Percentiles rank a stretch among this genome's conserved stretches.
Evolutionary conservation across 2,797 vertebrate genomes (phyloP).

Genomic region (Chaetophractus vellerosus): DNA sequence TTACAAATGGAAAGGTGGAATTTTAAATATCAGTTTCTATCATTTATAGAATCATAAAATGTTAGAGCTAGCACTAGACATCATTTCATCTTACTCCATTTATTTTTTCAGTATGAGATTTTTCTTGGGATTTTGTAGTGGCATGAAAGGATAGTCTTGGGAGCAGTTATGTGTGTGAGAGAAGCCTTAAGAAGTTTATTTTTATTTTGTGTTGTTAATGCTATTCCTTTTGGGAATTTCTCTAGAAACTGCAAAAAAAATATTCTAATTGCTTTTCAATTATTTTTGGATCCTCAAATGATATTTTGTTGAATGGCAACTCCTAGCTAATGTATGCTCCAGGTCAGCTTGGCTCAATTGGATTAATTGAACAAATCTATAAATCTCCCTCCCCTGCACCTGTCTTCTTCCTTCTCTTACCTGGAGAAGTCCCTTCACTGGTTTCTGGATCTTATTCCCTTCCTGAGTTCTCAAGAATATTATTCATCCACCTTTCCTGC

Average conservation of each 20-base stretch:
- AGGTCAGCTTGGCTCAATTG: neutral
- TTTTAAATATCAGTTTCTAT: slow-evolving; percentile 72
- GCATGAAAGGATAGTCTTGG: neutral
- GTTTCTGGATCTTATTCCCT: neutral
- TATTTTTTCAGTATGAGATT: slow-evolving; percentile 48
- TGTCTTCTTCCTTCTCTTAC: neutral
- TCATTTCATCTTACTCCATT: slow-evolving; percentile 57
- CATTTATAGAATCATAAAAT: slow-evolving; percentile 64
- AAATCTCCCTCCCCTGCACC: neutral
- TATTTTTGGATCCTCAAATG: slow-evolving; percentile 2
- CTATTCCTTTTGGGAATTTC: slow-evolving; percentile 50
- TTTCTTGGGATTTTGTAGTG: slow-evolving; percentile 65
- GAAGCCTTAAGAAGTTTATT: neutral
- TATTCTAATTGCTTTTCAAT: slow-evolving; percentile 64
- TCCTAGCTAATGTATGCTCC: neutral
- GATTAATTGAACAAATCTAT: neutral
- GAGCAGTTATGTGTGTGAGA: neutral
- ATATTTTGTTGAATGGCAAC: neutral
- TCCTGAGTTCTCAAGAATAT: neutral
- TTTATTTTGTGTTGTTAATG: slow-evolving; percentile 14
- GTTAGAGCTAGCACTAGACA: slow-evolving; percentile 48
- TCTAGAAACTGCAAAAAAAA: slow-evolving; percentile 8
- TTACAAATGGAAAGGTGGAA: slow-evolving; percentile 56
- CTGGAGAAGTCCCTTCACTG: neutral
- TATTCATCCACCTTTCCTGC: neutral